phyloP scores from a whole-genome alignment of 2,888 invertebrate species.

The Mesorhabditis sp. region DNA sequence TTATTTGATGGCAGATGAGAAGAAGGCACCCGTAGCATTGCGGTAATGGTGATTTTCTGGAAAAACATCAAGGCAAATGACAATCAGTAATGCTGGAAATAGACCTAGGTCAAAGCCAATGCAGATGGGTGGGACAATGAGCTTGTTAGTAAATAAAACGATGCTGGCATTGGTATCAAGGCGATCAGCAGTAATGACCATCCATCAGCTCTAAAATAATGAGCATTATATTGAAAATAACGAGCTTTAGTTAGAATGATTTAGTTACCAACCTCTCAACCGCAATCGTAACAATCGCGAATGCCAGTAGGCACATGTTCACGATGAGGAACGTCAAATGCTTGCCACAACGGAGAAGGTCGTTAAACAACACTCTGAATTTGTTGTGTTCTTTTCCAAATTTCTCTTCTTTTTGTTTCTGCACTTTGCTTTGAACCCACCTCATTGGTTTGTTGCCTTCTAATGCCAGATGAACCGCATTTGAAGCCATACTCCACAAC shows the following conservation, averaged over 20 bases:
- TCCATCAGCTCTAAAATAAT: background rate
- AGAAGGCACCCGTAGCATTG: too few species aligned
- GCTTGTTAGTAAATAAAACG: background rate
- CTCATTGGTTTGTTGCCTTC: slow-evolving; percentile 33
- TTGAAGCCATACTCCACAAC: slow-evolving; percentile 29
- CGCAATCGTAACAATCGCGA: slow-evolving; percentile 25
- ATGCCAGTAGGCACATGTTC: slow-evolving; percentile 32
- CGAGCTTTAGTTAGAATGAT: background rate
- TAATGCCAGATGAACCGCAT: slow-evolving; percentile 41
- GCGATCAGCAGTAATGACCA: slow-evolving; percentile 4
- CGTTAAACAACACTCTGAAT: background rate
- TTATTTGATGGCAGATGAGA: too few species aligned
- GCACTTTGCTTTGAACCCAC: background rate
- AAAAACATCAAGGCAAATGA: too few species aligned
- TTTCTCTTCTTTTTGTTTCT: too few species aligned
- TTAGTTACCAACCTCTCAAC: background rate
- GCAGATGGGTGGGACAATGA: background rate
- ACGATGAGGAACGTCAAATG: slow-evolving; percentile 31
- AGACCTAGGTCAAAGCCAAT: background rate
- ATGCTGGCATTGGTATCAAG: background rate
- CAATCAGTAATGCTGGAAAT: too few species aligned
- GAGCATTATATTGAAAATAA: background rate
- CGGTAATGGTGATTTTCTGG: too few species aligned
- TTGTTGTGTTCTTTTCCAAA: background rate
- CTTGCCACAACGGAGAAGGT: slow-evolving; percentile 11